Evolutionary conservation across 2,888 invertebrate species (phyloP).

Genomic region (Uloborus plumipes): DNA sequence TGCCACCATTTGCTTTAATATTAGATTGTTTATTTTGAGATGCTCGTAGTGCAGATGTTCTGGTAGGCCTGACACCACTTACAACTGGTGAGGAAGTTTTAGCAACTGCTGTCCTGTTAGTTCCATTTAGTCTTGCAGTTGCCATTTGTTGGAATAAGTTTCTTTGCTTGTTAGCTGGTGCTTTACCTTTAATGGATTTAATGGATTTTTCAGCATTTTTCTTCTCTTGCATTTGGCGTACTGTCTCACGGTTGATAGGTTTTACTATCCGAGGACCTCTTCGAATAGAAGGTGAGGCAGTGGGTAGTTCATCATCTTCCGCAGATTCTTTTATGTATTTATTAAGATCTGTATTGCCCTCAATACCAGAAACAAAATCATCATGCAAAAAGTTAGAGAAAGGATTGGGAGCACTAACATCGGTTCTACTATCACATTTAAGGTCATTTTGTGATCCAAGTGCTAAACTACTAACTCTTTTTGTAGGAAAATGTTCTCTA

Average conservation of each 20-base stretch:
- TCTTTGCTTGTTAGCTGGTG: slow-evolving; percentile 19
- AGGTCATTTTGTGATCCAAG: slow-evolving; percentile 26
- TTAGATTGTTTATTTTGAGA: slow-evolving; percentile 56
- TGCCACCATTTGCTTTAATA: slow-evolving; percentile 18
- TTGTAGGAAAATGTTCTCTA: slow-evolving; percentile 16
- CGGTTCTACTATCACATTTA: background rate
- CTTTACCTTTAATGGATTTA: slow-evolving; percentile 50
- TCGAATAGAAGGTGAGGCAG: slow-evolving; percentile 18
- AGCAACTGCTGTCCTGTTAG: slow-evolving; percentile 15
- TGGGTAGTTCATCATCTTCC: slow-evolving; percentile 75
- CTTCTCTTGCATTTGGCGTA: slow-evolving; percentile 63
- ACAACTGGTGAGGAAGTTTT: slow-evolving; percentile 48
- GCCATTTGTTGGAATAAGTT: slow-evolving; percentile 49
- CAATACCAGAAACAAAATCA: slow-evolving; percentile 31
- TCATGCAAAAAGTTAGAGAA: slow-evolving; percentile 21
- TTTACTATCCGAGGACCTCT: slow-evolving; percentile 74
- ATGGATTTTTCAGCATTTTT: slow-evolving; percentile 55
- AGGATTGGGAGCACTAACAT: slow-evolving; percentile 19
- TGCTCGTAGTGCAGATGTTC: slow-evolving; percentile 62
- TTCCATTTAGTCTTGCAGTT: slow-evolving; percentile 24
- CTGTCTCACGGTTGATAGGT: slow-evolving; percentile 69
- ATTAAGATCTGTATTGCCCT: slow-evolving; percentile 12
- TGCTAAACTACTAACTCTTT: slow-evolving; percentile 40
- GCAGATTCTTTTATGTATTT: slow-evolving; percentile 68
- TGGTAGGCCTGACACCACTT: slow-evolving; percentile 60